These are phyloP conservation scores for Microchirus variegatus DNA, from an alignment of 2,797 vertebrate genomes.

Conservation along the genomic window DNA sequence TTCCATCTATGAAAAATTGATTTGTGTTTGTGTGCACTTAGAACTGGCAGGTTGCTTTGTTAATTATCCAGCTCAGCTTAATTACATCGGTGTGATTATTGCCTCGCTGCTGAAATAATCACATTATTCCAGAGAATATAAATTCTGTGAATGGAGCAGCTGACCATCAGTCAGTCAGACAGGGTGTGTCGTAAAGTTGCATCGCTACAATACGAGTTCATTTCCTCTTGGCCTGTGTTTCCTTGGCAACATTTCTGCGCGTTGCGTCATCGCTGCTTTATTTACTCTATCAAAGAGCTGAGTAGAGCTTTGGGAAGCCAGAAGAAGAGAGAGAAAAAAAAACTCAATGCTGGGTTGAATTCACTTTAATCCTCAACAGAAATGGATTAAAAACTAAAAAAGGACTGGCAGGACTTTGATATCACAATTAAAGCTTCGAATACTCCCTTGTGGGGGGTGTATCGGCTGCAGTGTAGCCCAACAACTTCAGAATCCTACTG, in stretches of 20 bases:
- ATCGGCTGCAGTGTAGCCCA: too few species aligned
- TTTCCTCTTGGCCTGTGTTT: slow-evolving; percentile 57
- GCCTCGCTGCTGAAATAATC: slow-evolving; percentile 18
- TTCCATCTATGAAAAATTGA: too few species aligned
- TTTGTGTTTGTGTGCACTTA: neutral
- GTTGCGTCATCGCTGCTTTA: slow-evolving; percentile 68
- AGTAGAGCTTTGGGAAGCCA: slow-evolving; percentile 39
- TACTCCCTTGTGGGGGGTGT: slow-evolving; percentile 18
- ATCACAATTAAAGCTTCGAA: slow-evolving; percentile 31
- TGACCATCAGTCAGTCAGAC: neutral
- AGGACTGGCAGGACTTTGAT: slow-evolving; percentile 19
- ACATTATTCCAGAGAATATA: slow-evolving; percentile 25
- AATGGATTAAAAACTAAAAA: slow-evolving; percentile 42
- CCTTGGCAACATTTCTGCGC: slow-evolving; percentile 61
- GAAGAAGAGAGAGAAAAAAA: slow-evolving; percentile 13
- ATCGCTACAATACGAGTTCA: slow-evolving; percentile 27
- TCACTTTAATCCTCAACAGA: slow-evolving; percentile 51
- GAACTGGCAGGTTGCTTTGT: neutral
- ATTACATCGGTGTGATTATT: slow-evolving; percentile 1
- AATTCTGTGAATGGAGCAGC: slow-evolving; percentile 13
- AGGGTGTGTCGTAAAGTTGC: slow-evolving; percentile 29
- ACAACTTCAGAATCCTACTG: too few species aligned
- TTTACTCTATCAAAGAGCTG: slow-evolving; percentile 56
- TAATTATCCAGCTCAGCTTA: neutral
- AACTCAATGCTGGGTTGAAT: slow-evolving; percentile 22